Conservation (phyloP, 2,888 invertebrate genomes). For the Phrixothrix hirtus region DNA sequence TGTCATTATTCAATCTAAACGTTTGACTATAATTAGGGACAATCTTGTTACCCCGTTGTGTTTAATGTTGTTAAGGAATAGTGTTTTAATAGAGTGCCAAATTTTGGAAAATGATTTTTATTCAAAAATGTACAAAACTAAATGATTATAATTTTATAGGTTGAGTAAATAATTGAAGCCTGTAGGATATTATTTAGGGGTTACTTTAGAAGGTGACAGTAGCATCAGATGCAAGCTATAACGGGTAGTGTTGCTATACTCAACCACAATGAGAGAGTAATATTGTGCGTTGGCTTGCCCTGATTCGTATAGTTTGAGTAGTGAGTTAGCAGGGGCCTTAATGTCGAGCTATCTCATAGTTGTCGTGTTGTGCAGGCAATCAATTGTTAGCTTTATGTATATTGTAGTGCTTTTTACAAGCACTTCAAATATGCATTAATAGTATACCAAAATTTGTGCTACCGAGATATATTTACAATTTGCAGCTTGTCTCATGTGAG, state of each 20-base stretch:
- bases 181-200: conserved; percentile 15
- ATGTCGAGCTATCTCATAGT: conserved; percentile 54
- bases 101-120: conserved; percentile 24
- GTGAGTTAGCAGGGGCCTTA: conserved; percentile 56
- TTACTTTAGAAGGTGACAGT: conserved; percentile 22
- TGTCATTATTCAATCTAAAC: conserved; percentile 48
- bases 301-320: conserved; percentile 39
- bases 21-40: conserved; percentile 57
- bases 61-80: conserved; percentile 41
- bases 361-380: conserved; percentile 58
- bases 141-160: conserved; percentile 4
- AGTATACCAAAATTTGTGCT: conserved; percentile 33
- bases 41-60: conserved; percentile 55
- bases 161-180: conserved; percentile 20
- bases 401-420: conserved; percentile 26
- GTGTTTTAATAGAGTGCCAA: conserved; percentile 26
- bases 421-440: conserved; percentile 29
- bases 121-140: conserved; percentile 47
- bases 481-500: conserved; percentile 34
- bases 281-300: conserved; percentile 31
- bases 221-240: conserved; percentile 40
- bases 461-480: conserved; percentile 44
- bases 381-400: conserved; percentile 52
- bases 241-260: conserved; percentile 41
- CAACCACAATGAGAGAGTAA: conserved; percentile 42